phyloP scores from a whole-genome alignment of 2,888 invertebrate genomes.

The Macropis europaea region DNA sequence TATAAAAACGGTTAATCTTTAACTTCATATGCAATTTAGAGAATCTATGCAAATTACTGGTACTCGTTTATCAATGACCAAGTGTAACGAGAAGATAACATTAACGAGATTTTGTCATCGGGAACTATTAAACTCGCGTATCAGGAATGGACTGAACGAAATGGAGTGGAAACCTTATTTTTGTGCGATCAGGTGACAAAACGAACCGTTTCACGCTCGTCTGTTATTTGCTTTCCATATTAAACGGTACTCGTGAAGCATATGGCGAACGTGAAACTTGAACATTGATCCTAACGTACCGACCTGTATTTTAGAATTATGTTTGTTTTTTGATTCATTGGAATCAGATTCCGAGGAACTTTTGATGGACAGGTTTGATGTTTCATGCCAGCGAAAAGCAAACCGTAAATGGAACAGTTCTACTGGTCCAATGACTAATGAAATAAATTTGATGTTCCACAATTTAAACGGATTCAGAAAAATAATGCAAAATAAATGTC shows the following conservation, averaged over 20 bases:
- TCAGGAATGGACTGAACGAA: constrained; percentile 14
- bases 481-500: too few species aligned
- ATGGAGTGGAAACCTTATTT: constrained; percentile 1
- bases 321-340: not conserved
- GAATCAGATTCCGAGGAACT: not conserved
- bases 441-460: too few species aligned
- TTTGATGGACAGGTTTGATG: too few species aligned
- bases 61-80: not conserved
- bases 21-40: not conserved
- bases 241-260: constrained; percentile 36
- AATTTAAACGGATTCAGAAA: too few species aligned
- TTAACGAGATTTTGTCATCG: not conserved
- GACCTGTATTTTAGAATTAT: not conserved
- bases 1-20: not conserved
- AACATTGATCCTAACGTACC: not conserved
- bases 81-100: not conserved
- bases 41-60: too few species aligned
- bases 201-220: not conserved
- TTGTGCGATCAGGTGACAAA: constrained; percentile 23
- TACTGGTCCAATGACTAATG: too few species aligned
- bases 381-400: too few species aligned
- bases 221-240: constrained; percentile 32
- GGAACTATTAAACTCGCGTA: not conserved
- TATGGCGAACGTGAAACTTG: constrained; percentile 6
- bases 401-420: too few species aligned